Evolutionary conservation across 2,888 invertebrate genomes (phyloP).

Genomic region (Dryococelus australis): DNA sequence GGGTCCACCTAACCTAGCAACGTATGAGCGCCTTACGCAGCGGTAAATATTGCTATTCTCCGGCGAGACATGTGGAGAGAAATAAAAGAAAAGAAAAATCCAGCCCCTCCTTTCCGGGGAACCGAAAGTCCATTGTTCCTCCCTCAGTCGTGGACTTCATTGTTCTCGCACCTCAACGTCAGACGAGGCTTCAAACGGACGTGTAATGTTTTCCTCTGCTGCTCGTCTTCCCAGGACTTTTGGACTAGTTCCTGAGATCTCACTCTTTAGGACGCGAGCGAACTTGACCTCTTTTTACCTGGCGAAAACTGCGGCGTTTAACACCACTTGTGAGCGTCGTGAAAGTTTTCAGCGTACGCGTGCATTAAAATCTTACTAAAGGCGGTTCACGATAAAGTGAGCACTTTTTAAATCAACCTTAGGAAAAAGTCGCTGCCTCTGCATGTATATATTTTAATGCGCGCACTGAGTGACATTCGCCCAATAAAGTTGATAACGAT

Average conservation of each 20-base stretch:
- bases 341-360: not conserved
- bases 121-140: not conserved
- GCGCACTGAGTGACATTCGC: too few relatives aligned
- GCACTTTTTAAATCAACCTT: too few relatives aligned
- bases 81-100: not conserved
- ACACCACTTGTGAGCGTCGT: not conserved
- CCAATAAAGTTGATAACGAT: too few relatives aligned
- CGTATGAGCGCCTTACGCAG: not conserved
- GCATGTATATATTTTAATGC: too few relatives aligned
- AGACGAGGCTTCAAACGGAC: not conserved
- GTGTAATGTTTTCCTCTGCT: not conserved
- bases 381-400: too few relatives aligned
- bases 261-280: not conserved
- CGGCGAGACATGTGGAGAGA: not conserved
- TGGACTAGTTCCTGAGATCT: not conserved
- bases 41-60: not conserved
- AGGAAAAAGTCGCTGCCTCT: too few relatives aligned
- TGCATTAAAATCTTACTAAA: too few relatives aligned
- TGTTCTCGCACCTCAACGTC: not conserved
- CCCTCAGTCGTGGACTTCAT: not conserved
- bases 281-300: not conserved
- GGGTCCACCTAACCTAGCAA: not conserved
- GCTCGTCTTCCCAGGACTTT: not conserved
- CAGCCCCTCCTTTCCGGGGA: not conserved
- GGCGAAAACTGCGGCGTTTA: not conserved